Evolutionary conservation across 2,113 vertebrate species (phyloP).

Genomic region (Verasper variegatus): DNA sequence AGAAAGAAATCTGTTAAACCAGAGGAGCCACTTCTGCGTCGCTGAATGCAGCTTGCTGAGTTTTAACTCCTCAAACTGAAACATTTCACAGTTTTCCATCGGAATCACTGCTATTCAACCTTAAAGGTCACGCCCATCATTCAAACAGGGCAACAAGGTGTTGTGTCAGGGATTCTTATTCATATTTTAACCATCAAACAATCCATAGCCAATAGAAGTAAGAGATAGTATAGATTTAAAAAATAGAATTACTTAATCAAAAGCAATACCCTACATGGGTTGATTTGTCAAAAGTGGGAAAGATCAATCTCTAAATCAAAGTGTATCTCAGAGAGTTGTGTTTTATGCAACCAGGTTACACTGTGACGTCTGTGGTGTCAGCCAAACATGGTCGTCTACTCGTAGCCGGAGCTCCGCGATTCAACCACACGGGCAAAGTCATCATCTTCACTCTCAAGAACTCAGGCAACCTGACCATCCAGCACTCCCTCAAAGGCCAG

Average conservation of each 20-base stretch:
- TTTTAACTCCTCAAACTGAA: conserved; percentile 25
- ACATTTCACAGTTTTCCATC: neutral
- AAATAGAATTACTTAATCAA: neutral
- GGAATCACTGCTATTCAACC: conserved; percentile 7
- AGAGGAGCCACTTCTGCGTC: conserved; percentile 29
- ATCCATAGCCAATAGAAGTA: neutral
- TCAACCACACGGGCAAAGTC: conserved; percentile 98
- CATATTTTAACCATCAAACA: neutral
- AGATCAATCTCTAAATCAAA: neutral
- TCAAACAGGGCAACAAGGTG: too few species aligned
- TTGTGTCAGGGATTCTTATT: too few species aligned
- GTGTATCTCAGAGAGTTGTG: neutral
- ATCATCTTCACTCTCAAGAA: conserved; percentile 94
- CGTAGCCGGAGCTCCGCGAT: conserved; percentile 93
- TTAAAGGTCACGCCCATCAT: neutral
- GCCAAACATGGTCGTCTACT: conserved; percentile 85
- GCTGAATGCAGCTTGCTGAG: conserved; percentile 16
- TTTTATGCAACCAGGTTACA: conserved; percentile 86
- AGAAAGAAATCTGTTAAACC: conserved; percentile 50
- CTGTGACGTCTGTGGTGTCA: conserved; percentile 92
- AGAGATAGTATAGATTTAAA: neutral
- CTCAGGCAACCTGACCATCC: conserved; percentile 90
- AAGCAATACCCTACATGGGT: neutral
- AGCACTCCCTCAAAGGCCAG: conserved; percentile 91
- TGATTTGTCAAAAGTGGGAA: neutral